These are phyloP conservation scores for Cenopis cana DNA, from an alignment of 2,888 invertebrate genomes.

Conservation along the genomic window DNA sequence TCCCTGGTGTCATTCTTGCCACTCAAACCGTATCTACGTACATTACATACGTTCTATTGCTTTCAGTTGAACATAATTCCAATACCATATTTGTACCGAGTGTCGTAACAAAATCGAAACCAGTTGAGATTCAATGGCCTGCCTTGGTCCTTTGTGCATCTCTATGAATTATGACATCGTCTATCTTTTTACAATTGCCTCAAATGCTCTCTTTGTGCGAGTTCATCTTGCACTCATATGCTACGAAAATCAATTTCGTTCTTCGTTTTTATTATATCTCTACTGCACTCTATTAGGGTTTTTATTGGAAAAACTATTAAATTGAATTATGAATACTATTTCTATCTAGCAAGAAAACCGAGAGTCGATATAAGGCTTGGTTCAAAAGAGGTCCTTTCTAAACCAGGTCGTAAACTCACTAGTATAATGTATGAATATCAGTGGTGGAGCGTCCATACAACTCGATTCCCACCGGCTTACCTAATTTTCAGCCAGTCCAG, in stretches of 20 bases:
- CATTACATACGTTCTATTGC: slow-evolving; percentile 5
- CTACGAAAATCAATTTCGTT: slow-evolving; percentile 5
- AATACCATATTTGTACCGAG: slow-evolving; percentile 39
- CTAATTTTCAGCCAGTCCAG: too few relatives aligned
- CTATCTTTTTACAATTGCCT: slow-evolving; percentile 59
- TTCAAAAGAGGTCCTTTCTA: neutral
- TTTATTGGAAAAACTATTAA: neutral
- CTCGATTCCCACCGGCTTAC: too few relatives aligned
- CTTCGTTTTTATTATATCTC: slow-evolving; percentile 2
- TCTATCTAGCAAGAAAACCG: neutral
- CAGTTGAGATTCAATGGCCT: slow-evolving; percentile 46
- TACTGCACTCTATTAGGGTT: neutral
- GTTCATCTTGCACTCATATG: slow-evolving; percentile 46
- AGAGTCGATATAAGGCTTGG: neutral
- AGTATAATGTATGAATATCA: neutral
- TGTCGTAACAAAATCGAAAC: slow-evolving; percentile 52
- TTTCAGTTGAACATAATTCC: neutral
- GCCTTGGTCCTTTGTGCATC: slow-evolving; percentile 56
- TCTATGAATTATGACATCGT: slow-evolving; percentile 53
- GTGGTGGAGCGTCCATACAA: too few relatives aligned
- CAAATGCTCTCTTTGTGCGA: slow-evolving; percentile 47
- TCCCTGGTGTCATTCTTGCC: neutral
- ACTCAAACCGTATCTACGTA: neutral
- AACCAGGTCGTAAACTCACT: neutral
- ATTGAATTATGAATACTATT: neutral